phyloP scores from a whole-genome alignment of 2,888 invertebrate genomes.

The Acleris laterana region DNA sequence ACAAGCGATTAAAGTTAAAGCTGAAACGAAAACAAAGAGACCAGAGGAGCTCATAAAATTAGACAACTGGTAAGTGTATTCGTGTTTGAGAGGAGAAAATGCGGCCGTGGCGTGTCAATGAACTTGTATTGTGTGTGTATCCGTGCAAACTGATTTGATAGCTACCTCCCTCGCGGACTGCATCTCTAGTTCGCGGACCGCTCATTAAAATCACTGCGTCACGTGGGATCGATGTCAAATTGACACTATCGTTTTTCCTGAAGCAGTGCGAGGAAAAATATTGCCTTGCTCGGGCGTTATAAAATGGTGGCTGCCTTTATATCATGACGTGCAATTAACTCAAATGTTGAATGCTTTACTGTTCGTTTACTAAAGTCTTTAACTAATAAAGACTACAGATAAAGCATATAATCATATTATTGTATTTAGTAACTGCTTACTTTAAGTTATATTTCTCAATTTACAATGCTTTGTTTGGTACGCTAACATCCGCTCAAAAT shows the following conservation, averaged over 20 bases:
- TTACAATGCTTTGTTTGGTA: conserved; percentile 77
- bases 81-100: conserved; percentile 83
- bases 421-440: conserved; percentile 55
- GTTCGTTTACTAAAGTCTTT: conserved; percentile 52
- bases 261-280: conserved; percentile 82
- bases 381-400: conserved; percentile 55
- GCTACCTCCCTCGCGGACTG: conserved; percentile 87
- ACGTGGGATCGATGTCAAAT: conserved; percentile 90
- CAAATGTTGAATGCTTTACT: conserved; percentile 53
- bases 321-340: conserved; percentile 68
- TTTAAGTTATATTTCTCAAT: conserved; percentile 31
- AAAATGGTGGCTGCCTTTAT: conserved; percentile 83
- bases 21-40: conserved; percentile 95
- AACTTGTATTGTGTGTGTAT: conserved; percentile 86
- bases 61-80: conserved; percentile 95
- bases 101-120: conserved; percentile 86
- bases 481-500: conserved; percentile 86
- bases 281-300: conserved; percentile 82
- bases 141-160: conserved; percentile 86
- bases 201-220: conserved; percentile 89
- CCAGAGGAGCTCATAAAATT: conserved; percentile 97
- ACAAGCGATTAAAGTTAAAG: conserved; percentile 95
- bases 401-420: conserved; percentile 53
- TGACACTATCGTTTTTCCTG: conserved; percentile 84
- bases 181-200: conserved; percentile 86